phyloP scores from a whole-genome alignment of 2,113 vertebrate species.

The Urocolius indicus region DNA sequence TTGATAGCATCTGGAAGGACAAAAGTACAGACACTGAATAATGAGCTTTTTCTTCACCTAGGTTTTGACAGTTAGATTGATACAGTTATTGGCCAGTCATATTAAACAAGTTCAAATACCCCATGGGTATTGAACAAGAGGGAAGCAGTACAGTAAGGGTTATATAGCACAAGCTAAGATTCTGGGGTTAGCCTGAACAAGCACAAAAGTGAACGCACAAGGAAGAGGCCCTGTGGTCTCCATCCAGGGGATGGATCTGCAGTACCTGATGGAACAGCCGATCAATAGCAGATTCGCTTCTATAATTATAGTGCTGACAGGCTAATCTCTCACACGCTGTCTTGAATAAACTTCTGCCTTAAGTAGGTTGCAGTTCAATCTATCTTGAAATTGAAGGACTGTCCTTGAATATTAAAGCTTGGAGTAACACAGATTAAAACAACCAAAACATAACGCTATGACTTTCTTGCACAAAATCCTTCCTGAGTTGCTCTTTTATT shows the following conservation, averaged over 20 bases:
- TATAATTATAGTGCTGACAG: neutral
- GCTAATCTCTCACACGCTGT: neutral
- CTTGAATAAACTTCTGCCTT: constrained; percentile 7
- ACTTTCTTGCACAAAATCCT: neutral
- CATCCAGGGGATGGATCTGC: neutral
- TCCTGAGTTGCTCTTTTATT: neutral
- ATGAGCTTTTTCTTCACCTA: neutral
- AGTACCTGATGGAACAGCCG: neutral
- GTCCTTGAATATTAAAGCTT: neutral
- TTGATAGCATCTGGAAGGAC: neutral
- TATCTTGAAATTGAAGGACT: neutral
- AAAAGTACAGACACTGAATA: neutral
- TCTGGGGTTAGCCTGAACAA: neutral
- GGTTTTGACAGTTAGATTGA: neutral
- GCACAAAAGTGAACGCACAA: neutral
- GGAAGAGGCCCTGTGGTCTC: neutral
- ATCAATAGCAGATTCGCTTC: neutral
- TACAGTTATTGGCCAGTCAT: neutral
- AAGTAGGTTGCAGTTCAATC: neutral
- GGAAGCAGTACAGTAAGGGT: neutral
- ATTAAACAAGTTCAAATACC: neutral
- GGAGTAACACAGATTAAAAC: neutral
- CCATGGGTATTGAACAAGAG: neutral
- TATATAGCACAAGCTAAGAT: neutral
- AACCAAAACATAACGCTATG: neutral